Conservation (phyloP, 2,797 vertebrate genomes). For the Phalanger gymnotis region DNA sequence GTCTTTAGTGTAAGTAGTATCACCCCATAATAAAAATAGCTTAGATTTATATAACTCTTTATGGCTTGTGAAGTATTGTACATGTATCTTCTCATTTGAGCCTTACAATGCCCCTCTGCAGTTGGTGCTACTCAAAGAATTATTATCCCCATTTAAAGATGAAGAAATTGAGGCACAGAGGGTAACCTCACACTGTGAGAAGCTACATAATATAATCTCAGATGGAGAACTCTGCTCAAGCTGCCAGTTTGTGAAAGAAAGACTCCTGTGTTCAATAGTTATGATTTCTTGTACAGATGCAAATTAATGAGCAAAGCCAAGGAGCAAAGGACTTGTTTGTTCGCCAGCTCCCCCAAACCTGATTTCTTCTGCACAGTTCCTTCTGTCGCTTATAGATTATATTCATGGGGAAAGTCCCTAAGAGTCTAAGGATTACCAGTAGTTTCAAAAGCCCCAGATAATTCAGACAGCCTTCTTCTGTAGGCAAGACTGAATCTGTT, state of each 20-base stretch:
- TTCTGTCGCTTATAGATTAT: background rate
- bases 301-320: background rate
- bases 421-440: background rate
- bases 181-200: background rate
- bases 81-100: background rate
- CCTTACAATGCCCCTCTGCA: background rate
- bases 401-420: background rate
- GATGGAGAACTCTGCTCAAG: background rate
- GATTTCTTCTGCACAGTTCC: background rate
- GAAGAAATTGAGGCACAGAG: background rate
- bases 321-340: background rate
- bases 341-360: background rate
- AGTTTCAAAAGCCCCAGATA: slow-evolving; percentile 7
- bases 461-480: background rate
- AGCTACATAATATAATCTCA: background rate
- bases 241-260: background rate
- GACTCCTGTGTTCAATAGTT: background rate
- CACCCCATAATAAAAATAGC: background rate
- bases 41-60: background rate
- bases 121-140: background rate
- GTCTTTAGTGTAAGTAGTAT: background rate
- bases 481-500: background rate
- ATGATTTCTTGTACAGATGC: background rate
- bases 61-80: background rate
- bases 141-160: background rate